Evolutionary conservation across 2,113 vertebrate species (phyloP).

Genomic region (Carollia perspicillata): DNA sequence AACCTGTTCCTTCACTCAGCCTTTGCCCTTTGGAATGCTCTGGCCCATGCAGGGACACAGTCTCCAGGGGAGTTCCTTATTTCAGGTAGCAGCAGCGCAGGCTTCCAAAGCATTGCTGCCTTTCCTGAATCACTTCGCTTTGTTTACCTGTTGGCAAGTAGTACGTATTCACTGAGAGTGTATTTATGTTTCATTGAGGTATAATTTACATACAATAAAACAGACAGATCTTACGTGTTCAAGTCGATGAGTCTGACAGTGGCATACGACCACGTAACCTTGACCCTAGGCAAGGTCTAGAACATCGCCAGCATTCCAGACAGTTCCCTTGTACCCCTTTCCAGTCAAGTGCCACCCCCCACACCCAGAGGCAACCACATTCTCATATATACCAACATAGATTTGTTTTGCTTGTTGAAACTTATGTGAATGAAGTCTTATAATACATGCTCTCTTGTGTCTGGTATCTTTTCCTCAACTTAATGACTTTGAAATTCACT

Average conservation of each 20-base stretch:
- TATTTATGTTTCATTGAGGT: background rate
- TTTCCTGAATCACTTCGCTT: background rate
- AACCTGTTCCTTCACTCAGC: background rate
- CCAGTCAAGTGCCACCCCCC: too few species aligned
- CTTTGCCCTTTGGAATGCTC: background rate
- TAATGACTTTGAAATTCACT: background rate
- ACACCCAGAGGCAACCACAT: background rate
- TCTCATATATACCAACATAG: background rate
- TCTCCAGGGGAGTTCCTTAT: background rate
- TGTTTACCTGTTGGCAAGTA: background rate
- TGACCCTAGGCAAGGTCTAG: background rate
- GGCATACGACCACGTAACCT: too few species aligned
- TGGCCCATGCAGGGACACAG: background rate
- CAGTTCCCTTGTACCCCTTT: background rate
- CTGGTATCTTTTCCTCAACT: background rate
- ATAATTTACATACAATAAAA: background rate
- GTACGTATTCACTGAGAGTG: background rate
- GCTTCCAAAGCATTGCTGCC: fast-evolving
- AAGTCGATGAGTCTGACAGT: background rate
- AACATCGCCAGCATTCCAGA: background rate
- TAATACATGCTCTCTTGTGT: background rate
- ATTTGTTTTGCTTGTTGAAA: background rate
- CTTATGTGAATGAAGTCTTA: background rate
- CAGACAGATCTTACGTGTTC: background rate
- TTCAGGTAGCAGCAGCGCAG: background rate